phyloP scores from a whole-genome alignment of 2,113 vertebrate genomes.

The Sardina pilchardus region DNA sequence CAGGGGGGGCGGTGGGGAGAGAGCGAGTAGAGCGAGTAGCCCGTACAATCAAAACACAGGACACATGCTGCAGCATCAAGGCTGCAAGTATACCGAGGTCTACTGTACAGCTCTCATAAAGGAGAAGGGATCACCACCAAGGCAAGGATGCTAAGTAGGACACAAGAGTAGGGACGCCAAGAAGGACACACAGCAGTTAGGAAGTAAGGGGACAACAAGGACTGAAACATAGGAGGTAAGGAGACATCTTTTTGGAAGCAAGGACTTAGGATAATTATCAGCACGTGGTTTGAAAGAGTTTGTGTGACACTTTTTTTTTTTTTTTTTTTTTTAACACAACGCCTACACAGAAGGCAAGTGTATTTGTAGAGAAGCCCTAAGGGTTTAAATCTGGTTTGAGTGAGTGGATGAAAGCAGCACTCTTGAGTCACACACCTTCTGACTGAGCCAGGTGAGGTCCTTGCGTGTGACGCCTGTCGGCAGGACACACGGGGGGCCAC shows the following conservation, averaged over 20 bases:
- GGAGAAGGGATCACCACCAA: neutral
- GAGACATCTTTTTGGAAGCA: too few relatives aligned
- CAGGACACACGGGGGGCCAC: conserved; percentile 15
- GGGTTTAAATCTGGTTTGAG: too few relatives aligned
- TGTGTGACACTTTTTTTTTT: too few relatives aligned
- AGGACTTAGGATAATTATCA: too few relatives aligned
- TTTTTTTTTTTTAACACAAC: too few relatives aligned
- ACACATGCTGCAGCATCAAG: neutral
- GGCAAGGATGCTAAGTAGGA: neutral
- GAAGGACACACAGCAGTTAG: neutral
- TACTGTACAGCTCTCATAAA: too few relatives aligned
- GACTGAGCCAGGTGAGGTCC: too few relatives aligned
- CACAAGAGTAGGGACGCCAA: neutral
- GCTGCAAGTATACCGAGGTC: neutral
- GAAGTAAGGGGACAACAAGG: neutral
- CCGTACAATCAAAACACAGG: neutral
- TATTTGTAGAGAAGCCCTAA: too few relatives aligned
- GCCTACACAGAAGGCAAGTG: too few relatives aligned
- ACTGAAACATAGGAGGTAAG: neutral
- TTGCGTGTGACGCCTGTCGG: neutral
- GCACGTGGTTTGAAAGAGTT: too few relatives aligned
- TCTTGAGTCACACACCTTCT: too few relatives aligned
- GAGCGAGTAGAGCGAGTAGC: neutral
- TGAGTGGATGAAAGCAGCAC: too few relatives aligned
- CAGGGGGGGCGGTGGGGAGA: neutral